Evolutionary conservation across 2,113 vertebrate species (phyloP), one percentile per base, ranked within the genome.

Genomic region (Rhynchopsitta pachyrhyncha): DNA sequence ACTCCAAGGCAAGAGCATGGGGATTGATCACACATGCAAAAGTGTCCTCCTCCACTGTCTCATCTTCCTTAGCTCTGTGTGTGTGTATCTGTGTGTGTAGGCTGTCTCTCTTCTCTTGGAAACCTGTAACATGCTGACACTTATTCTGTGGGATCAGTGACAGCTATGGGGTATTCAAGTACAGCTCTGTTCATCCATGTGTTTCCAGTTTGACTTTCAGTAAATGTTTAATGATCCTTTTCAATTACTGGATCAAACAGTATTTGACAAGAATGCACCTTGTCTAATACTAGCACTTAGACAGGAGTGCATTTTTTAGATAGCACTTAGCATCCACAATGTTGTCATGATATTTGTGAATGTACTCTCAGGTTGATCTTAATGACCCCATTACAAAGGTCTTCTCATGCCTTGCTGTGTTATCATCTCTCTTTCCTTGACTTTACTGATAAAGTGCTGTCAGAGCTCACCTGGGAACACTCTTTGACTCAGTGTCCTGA

Each of bases 161-260:
- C 95, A 87, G 66, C 63, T 77, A n/a, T 31, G 68, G 39, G 33
- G 62, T 90, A 17, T 79, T 92, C 73, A 82, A 97, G 90, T 49
- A 85, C 49, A 94, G 68, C 87, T 93, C 80, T 44, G 24, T 95
- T 97, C 93, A 95, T 92, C 75, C 84, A 66, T 93, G 90, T 94
- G 59, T 93, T 97, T 97, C 91, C 93, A 97, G 86, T 97, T 95
- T 97, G 92, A 90, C 89, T 97, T 96, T 94, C 93, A 96, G 96
- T 97, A 97, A 98, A 97, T 98, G 97, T 97, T 97, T 98, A 98
- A 98, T 97, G 96, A 97, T 70, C 44, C 81, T 98, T 95, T 98
- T 97, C 97, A 98, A 97, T 98, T 97, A 98, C 97, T 94, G 94
- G 90, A 82, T 93, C 93, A 92, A 97, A 94, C 79, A 78, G 74